Evolutionary conservation across 2,888 invertebrate species (phyloP).

Genomic region (Hesperia comma): DNA sequence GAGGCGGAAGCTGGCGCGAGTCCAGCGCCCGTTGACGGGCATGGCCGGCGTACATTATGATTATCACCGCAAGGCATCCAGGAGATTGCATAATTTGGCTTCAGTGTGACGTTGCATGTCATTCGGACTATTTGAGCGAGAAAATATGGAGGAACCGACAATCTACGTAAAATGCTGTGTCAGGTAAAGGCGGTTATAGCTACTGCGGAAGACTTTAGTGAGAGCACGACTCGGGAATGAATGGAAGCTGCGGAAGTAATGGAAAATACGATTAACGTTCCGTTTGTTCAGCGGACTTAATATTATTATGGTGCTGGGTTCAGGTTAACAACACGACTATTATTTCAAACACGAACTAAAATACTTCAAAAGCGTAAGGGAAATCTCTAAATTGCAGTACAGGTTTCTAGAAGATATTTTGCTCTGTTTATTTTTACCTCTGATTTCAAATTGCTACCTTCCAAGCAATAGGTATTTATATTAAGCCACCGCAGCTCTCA

Average conservation of each 20-base stretch:
- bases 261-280: neutral
- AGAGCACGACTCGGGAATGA: neutral
- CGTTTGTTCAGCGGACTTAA: neutral
- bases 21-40: slow-evolving; percentile 23
- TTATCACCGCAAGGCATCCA: slow-evolving; percentile 27
- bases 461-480: too few relatives aligned
- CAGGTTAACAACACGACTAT: too few relatives aligned
- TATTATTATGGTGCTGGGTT: too few relatives aligned
- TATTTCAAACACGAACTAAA: too few relatives aligned
- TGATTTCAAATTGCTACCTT: too few relatives aligned
- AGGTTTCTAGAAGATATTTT: too few relatives aligned
- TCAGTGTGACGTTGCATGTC: slow-evolving; percentile 19
- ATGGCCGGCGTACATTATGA: slow-evolving; percentile 30
- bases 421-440: too few relatives aligned
- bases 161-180: slow-evolving; percentile 10
- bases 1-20: slow-evolving; percentile 25
- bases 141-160: slow-evolving; percentile 12
- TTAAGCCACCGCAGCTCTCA: too few relatives aligned
- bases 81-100: slow-evolving; percentile 31
- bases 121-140: slow-evolving; percentile 18
- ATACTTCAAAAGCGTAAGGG: too few relatives aligned
- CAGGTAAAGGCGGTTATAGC: slow-evolving; percentile 18
- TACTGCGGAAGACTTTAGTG: neutral
- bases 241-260: neutral
- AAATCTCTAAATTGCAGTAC: too few relatives aligned